Percentiles rank a stretch among this genome's conserved stretches.
phyloP scores from a whole-genome alignment of 2,113 vertebrate genomes.

The Hippocampus mohnikei region DNA sequence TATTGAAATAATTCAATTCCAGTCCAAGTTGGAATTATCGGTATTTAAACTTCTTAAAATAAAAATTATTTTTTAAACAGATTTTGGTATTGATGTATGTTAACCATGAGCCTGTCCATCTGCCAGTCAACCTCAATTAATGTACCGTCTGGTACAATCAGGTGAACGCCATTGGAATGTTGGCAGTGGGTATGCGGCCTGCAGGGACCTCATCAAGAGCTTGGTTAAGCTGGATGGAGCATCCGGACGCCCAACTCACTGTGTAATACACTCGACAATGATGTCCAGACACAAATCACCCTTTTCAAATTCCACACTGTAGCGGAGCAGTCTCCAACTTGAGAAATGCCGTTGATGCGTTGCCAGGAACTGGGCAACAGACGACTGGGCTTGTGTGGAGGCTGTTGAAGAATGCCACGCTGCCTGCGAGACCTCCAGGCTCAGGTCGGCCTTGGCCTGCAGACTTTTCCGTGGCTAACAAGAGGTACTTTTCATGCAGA shows the following conservation, averaged over 20 bases:
- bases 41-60: too few relatives aligned
- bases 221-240: conserved; percentile 68
- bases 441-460: conserved; percentile 80
- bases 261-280: not conserved
- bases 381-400: conserved; percentile 86
- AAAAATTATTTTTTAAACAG: too few relatives aligned
- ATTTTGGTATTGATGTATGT: not conserved
- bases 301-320: not conserved
- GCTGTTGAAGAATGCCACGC: conserved; percentile 64
- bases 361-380: conserved; percentile 69
- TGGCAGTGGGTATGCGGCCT: conserved; percentile 72
- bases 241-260: rapidly evolving
- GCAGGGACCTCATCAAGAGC: conserved; percentile 39
- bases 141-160: conserved; percentile 78
- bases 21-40: too few relatives aligned
- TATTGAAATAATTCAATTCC: too few relatives aligned
- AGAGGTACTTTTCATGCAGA: conserved; percentile 66
- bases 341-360: conserved; percentile 83
- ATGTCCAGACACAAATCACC: not conserved
- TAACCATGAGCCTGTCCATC: not conserved
- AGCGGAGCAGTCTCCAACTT: conserved; percentile 79
- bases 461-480: conserved; percentile 81
- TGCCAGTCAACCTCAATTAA: not conserved
- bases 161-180: conserved; percentile 74
- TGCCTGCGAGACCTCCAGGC: conserved; percentile 84